Conservation (phyloP, 2,797 vertebrate species). For the Pangasius krempfi region DNA sequence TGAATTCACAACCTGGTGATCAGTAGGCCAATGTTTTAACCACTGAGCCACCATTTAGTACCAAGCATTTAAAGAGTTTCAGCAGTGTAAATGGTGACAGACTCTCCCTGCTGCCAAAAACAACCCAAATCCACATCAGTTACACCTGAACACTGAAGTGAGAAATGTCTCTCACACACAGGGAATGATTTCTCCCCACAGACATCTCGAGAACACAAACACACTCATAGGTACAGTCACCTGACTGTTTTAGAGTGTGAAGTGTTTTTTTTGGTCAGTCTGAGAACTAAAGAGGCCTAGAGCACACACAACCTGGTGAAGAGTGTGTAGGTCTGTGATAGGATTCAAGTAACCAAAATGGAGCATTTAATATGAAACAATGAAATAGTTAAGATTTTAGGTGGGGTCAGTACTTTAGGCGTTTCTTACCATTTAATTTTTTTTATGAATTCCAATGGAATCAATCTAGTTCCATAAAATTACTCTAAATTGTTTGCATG, state of each 20-base stretch:
- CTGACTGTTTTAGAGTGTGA: neutral
- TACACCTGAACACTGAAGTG: neutral
- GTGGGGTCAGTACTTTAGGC: no score
- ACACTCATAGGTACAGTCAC: neutral
- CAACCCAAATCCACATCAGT: neutral
- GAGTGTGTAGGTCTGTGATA: neutral
- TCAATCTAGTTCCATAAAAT: neutral
- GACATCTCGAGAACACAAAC: neutral
- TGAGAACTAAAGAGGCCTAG: neutral
- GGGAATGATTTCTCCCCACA: neutral
- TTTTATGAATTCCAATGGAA: neutral
- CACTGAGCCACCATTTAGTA: no score
- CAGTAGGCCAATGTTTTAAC: no score
- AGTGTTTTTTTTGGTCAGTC: neutral
- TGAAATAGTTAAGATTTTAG: neutral
- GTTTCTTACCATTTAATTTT: neutral
- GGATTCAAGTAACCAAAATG: neutral
- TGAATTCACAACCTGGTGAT: no score
- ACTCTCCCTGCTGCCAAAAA: neutral
- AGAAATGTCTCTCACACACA: conserved; percentile 7
- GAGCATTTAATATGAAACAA: neutral
- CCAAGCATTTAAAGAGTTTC: neutral
- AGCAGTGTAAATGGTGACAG: neutral
- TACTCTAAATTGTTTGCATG: neutral
- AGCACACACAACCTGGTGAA: neutral